Evolutionary conservation across 1,140 invertebrate species (phyloP).

Genomic region (Brachionus koreanus): DNA sequence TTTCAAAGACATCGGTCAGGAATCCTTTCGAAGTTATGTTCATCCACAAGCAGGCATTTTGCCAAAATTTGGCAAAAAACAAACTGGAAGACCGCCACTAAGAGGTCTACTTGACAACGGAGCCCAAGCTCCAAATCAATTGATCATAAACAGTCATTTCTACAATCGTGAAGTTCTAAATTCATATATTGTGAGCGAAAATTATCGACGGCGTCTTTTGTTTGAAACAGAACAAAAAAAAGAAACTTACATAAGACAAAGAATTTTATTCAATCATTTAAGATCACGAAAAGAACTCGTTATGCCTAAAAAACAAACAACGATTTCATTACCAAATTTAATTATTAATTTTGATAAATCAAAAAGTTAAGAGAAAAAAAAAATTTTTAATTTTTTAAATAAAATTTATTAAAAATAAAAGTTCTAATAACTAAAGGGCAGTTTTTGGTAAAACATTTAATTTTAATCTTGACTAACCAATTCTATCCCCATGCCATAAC

Average conservation of each 20-base stretch:
- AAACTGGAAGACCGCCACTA: background rate
- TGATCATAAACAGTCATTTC: background rate
- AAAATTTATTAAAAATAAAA: background rate
- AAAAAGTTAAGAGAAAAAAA: background rate
- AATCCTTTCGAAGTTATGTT: background rate
- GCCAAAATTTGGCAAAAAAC: background rate
- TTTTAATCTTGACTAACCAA: background rate
- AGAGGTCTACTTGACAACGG: background rate
- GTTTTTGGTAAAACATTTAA: background rate
- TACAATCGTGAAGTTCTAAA: background rate
- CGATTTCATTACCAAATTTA: background rate
- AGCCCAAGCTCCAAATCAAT: background rate
- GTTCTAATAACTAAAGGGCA: background rate
- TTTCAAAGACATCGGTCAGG: background rate
- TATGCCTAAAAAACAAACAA: background rate
- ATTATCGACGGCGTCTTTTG: background rate
- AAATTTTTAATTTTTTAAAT: background rate
- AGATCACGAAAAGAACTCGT: background rate
- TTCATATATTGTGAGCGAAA: background rate
- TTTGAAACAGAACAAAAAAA: background rate
- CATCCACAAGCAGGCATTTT: background rate
- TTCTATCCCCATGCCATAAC: slow-evolving; percentile 55
- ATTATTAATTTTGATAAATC: background rate
- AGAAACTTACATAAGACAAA: background rate
- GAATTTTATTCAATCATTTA: background rate